A percentile compares a stretch with the other conserved stretches of the same genome.
phyloP scores from a whole-genome alignment of 2,113 vertebrate species.

The Helogale parvula region DNA sequence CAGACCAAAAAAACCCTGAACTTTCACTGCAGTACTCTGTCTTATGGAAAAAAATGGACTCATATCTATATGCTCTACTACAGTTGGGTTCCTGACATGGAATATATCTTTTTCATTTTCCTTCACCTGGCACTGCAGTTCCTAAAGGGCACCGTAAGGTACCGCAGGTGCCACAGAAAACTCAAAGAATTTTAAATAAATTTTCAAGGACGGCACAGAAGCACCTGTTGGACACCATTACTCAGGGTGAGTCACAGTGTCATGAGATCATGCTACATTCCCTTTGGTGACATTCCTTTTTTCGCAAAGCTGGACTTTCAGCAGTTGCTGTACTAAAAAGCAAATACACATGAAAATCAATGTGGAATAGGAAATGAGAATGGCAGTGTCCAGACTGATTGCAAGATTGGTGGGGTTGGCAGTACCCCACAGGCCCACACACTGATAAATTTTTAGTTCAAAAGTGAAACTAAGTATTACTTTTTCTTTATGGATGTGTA shows the following conservation, averaged over 20 bases:
- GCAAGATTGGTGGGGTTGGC: neutral
- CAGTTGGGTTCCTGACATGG: neutral
- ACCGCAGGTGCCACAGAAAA: neutral
- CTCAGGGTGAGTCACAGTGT: neutral
- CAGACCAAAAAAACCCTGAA: neutral
- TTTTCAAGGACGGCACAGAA: neutral
- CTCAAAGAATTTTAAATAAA: neutral
- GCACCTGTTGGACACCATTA: neutral
- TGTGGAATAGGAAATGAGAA: neutral
- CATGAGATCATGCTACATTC: neutral
- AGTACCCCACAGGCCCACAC: neutral
- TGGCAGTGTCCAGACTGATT: neutral
- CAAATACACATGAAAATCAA: neutral
- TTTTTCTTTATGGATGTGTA: neutral
- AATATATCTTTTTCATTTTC: neutral
- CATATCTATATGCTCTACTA: accelerated
- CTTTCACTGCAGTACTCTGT: neutral
- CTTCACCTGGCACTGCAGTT: neutral
- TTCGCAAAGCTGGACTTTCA: neutral
- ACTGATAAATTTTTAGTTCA: neutral
- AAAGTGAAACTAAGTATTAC: neutral
- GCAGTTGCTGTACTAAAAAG: neutral
- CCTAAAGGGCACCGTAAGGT: neutral
- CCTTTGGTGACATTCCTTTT: neutral
- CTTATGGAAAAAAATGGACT: neutral